Evolutionary conservation across 2,113 vertebrate genomes (phyloP), one percentile per base, ranked within the genome.

Genomic region (Tinamus guttatus): DNA sequence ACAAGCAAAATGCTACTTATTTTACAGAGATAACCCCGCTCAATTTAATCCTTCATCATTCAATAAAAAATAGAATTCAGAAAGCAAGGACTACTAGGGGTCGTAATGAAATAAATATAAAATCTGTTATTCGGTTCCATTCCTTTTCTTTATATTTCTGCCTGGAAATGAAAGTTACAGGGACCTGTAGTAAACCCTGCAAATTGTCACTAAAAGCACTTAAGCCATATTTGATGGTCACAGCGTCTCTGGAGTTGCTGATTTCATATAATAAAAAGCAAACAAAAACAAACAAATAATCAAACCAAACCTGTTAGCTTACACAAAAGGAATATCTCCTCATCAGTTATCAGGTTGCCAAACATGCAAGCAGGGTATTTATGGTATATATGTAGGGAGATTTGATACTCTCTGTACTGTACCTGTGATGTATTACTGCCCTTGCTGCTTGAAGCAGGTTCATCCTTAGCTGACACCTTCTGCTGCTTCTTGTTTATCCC

Each of bases 401-500:
- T 22, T 0, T 28, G 16, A 83, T 81, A 30, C 18, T 36, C 40
- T 81, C 19, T 36, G 38, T 83, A 80, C 73, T 52, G 30, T 97
- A 99, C 99, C 99, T 99, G 99, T 81, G 98, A 97, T 71, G 98
- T 78, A 81, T 80, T 98, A 97, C 97, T 98, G 97, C 97, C 93
- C 96, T 98, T 99, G 97, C 98, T 98, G 97, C 98, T 97, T 64
- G 98, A 98, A 85, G 98, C 97, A 67, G 97, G 98, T 89, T 99
- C 99, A 84, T 99, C 98, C 98, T 99, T 99, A 95, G 98, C 97
- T 92, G 98, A 97, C 89, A 98, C 98, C 96, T 99, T 99, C 98
- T 98, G 98, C 96, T 98, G 98, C 94, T 99, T 99, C 98, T 99
- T 99, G 96, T 99, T 99, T 98, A 99, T 99, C 98, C 99, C 99